Evolutionary conservation across 2,888 invertebrate genomes (phyloP), one percentile per base, ranked within the genome.

Genomic region (Drosophila hawaiiensis): DNA sequence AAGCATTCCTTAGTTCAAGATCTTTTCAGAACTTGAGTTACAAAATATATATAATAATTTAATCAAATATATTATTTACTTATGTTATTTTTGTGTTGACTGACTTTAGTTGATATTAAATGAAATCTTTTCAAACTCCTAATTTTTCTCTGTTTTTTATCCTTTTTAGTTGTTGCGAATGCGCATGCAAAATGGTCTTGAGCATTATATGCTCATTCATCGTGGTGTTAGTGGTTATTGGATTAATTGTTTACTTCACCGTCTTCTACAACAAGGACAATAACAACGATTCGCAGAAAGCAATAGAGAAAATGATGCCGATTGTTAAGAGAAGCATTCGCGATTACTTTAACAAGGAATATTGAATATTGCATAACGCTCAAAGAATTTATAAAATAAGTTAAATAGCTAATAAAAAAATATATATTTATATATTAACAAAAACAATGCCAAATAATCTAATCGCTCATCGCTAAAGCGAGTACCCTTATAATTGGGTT

Each of bases 201-300:
- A 85, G 91, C 69, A 78, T 91, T 10, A 55, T 93, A 6, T 91
- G 87, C 65, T 89, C 90, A 0, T 43, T 76, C 12, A 31, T 93
- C 1, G 74, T 91, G 10, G 31, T 93, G 9, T 6, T 85, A 19
- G 78, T 92, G 43, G 68, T 93, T 9, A 92, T 93, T 54, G 92
- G 91, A 19, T 22, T 93, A 41, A 92, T 92, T 62, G 90, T 93
- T 6, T 93, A 92, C 84, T 93, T 93, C 73, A 84, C 90, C 0
- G 91, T 90, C 2, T 92, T 73, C 68, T 80, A 89, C 54, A 71
- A 92, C 72, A 92, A 92, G 76, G 84, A 89, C 39, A 87, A 89
- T 35, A 87, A 72, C 14, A 73, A 67, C 2, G 52, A 84, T n/a
- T 35, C 64, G 9, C 60, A 59, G 39, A 73, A 83, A 12, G 68